Percentiles rank a stretch among this genome's conserved stretches.
Conservation (phyloP, 2,113 vertebrate genomes). For the Mystacornis crossleyi region DNA sequence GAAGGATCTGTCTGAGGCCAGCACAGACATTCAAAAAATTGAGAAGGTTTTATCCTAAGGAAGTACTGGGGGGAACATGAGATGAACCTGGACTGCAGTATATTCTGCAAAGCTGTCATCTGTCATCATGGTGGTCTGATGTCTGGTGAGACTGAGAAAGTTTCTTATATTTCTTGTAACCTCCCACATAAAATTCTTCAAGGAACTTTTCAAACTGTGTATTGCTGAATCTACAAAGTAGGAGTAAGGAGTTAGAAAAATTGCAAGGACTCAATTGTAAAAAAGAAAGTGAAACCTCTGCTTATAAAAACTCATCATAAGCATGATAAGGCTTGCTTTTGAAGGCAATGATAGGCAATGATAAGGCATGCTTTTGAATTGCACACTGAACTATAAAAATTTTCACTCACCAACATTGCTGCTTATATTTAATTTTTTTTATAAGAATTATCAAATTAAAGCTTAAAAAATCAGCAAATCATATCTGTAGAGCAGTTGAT, state of each 20-base stretch:
- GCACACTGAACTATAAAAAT: neutral
- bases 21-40: neutral
- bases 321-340: neutral
- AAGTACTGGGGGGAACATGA: fast-evolving
- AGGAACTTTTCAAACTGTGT: neutral
- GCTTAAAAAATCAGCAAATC: neutral
- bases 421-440: neutral
- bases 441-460: neutral
- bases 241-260: neutral
- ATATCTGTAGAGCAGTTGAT: neutral
- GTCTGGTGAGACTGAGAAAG: neutral
- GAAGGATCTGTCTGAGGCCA: neutral
- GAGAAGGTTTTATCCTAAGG: neutral
- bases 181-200: neutral
- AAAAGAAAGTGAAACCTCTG: neutral
- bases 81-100: fast-evolving
- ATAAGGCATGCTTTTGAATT: neutral
- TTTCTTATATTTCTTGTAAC: neutral
- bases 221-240: neutral
- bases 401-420: neutral
- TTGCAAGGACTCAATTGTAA: neutral
- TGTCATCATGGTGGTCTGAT: neutral
- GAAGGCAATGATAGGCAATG: no score
- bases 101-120: neutral
- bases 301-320: neutral